Percentiles rank a stretch among this genome's conserved stretches.
These are phyloP conservation scores for Eulemur rufifrons DNA, from an alignment of 2,113 vertebrate genomes.

Conservation along the genomic window DNA sequence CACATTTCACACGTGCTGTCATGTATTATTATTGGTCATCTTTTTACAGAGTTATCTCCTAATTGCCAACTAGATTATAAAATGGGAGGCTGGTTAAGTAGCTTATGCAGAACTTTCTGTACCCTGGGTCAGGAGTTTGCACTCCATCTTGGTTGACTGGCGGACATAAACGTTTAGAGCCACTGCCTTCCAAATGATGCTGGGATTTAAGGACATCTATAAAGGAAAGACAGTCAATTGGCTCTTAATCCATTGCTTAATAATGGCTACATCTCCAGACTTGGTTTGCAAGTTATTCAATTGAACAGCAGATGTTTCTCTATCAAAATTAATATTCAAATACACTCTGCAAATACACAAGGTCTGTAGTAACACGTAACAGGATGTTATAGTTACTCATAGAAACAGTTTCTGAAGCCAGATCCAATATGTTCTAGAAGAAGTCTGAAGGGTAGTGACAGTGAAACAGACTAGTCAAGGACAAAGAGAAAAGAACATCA, in stretches of 20 bases:
- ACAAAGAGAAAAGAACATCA: background rate
- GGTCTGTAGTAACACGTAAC: background rate
- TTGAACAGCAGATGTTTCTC: background rate
- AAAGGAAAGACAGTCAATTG: background rate
- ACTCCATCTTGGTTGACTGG: background rate
- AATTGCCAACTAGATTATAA: background rate
- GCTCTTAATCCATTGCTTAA: background rate
- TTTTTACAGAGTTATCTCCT: background rate
- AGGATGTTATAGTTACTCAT: background rate
- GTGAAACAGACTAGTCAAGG: background rate
- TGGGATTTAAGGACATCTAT: background rate
- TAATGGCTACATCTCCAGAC: background rate
- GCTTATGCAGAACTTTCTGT: background rate
- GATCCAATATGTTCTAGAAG: background rate
- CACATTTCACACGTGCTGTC: background rate
- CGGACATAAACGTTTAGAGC: background rate
- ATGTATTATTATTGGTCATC: background rate
- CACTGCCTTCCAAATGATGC: background rate
- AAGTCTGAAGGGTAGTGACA: background rate
- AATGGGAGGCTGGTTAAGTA: background rate
- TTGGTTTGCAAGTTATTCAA: background rate
- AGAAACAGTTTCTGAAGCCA: background rate
- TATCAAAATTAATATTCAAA: conserved; percentile 1
- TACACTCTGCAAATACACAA: background rate
- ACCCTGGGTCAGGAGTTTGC: background rate